phyloP scores from a whole-genome alignment of 2,888 invertebrate genomes.

The Scrobipalpa atriplicella region DNA sequence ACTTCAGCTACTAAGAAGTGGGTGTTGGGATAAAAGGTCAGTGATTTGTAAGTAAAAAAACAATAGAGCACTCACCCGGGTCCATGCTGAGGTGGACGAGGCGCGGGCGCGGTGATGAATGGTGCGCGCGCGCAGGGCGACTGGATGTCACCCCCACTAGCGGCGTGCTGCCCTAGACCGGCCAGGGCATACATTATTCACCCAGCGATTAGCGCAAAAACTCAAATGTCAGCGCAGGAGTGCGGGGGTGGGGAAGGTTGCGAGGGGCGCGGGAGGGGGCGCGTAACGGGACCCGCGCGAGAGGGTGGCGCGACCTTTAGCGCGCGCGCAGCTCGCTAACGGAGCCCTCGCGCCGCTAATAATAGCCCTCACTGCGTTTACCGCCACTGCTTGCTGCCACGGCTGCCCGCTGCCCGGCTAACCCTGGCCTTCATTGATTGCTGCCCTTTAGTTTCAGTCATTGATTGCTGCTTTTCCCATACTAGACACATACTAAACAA shows the following conservation, averaged over 20 bases:
- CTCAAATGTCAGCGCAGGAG: constrained; percentile 61
- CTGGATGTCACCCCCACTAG: constrained; percentile 27
- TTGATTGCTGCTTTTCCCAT: not conserved
- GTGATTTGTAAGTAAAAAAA: not conserved
- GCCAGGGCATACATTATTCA: constrained; percentile 38
- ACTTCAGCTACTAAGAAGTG: not conserved
- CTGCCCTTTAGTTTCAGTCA: not conserved
- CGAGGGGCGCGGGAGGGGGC: constrained; percentile 9
- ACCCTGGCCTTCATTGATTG: constrained; percentile 21
- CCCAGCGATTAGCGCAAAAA: constrained; percentile 54
- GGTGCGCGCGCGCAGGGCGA: constrained; percentile 40
- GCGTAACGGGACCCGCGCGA: constrained; percentile 48
- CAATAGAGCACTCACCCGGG: constrained; percentile 53
- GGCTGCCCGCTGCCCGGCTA: constrained; percentile 12
- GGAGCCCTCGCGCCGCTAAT: constrained; percentile 27
- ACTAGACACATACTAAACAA: not conserved
- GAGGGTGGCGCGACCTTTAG: constrained; percentile 30
- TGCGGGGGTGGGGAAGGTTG: constrained; percentile 26
- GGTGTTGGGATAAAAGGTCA: not conserved
- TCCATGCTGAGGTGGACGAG: constrained; percentile 49
- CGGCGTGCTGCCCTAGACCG: constrained; percentile 34
- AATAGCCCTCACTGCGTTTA: constrained; percentile 13
- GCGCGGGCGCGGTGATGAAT: constrained; percentile 38
- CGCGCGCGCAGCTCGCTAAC: constrained; percentile 30
- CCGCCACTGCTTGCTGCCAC: not conserved